Conservation (phyloP, 1,140 invertebrate genomes). For the Pseudomyrmex concolor region DNA sequence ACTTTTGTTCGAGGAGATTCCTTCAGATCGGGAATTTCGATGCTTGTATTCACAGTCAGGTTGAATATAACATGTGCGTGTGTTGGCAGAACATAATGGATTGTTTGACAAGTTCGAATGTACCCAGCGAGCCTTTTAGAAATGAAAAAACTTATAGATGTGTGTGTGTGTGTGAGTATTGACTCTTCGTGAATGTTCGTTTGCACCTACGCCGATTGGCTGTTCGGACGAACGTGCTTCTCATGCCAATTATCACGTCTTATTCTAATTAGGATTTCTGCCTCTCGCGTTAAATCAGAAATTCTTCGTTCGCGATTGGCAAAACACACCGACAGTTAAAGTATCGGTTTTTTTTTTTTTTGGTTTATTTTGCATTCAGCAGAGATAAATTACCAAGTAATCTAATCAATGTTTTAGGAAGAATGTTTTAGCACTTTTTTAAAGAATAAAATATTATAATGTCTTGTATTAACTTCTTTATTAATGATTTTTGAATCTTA, state of each 20-base stretch:
- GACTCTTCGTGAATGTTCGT: constrained; percentile 14
- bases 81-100: constrained; percentile 3
- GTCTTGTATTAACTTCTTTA: too few relatives aligned
- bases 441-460: too few relatives aligned
- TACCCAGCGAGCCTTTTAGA: neutral
- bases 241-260: constrained; percentile 2
- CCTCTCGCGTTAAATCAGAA: neutral
- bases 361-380: neutral
- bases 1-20: neutral
- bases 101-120: neutral
- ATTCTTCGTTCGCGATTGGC: neutral
- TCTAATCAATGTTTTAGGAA: neutral
- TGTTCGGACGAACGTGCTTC: neutral
- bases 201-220: neutral
- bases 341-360: neutral
- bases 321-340: neutral
- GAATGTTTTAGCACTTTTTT: too few relatives aligned
- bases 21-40: neutral
- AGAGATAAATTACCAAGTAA: constrained; percentile 1
- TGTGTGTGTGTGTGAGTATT: too few relatives aligned
- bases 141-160: neutral
- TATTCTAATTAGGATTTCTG: constrained; percentile 7
- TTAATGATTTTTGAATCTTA: too few relatives aligned
- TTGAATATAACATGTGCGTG: neutral
- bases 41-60: neutral